Evolutionary conservation across 2,888 invertebrate genomes (phyloP).

Genomic region (Macrosoma leucophasiata): DNA sequence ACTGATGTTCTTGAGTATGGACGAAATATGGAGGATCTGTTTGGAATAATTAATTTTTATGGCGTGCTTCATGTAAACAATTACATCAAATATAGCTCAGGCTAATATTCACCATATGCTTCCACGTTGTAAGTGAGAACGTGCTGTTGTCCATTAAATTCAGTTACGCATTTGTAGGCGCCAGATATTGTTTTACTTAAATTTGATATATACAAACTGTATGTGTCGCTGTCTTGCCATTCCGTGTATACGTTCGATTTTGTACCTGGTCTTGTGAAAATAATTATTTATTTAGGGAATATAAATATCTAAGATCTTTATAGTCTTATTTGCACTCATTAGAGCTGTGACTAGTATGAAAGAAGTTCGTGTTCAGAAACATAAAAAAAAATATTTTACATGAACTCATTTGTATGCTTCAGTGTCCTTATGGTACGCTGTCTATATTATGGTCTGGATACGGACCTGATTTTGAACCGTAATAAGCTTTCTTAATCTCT

Average conservation of each 20-base stretch:
- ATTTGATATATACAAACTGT: constrained; percentile 43
- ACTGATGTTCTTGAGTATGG: constrained; percentile 39
- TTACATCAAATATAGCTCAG: too few relatives aligned
- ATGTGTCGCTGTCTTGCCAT: constrained; percentile 31
- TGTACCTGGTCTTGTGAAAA: constrained; percentile 67
- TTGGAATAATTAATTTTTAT: constrained; percentile 5
- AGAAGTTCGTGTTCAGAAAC: too few relatives aligned
- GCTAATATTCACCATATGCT: constrained; percentile 46
- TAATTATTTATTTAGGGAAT: constrained; percentile 47
- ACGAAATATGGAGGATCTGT: constrained; percentile 48
- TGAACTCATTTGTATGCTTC: too few relatives aligned
- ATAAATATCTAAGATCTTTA: too few relatives aligned
- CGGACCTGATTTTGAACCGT: too few relatives aligned
- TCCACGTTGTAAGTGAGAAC: constrained; percentile 36
- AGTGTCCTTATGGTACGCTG: too few relatives aligned
- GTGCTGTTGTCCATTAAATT: constrained; percentile 34
- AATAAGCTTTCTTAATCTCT: too few relatives aligned
- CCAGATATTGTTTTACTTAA: constrained; percentile 49
- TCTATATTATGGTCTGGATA: too few relatives aligned
- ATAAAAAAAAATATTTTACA: too few relatives aligned
- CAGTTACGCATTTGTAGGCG: constrained; percentile 46
- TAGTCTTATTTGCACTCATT: too few relatives aligned
- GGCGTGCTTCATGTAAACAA: too few relatives aligned
- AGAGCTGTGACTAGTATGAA: too few relatives aligned
- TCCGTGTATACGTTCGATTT: constrained; percentile 47